A percentile compares a stretch with the other conserved stretches of the same genome.
Evolutionary conservation across 2,888 invertebrate genomes (phyloP).

Genomic region (Chymomyza caudatula): DNA sequence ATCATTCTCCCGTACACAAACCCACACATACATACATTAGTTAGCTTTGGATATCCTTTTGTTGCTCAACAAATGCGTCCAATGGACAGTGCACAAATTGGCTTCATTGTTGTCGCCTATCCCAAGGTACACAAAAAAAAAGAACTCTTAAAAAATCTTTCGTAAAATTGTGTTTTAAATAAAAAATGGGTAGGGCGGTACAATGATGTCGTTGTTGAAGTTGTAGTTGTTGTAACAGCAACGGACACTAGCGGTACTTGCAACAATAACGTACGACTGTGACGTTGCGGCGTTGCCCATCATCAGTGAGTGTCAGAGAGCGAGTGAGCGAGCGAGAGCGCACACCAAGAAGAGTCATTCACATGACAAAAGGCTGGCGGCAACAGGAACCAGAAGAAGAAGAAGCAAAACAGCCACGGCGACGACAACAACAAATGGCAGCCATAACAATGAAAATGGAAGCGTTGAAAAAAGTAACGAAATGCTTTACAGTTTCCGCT

Average conservation of each 20-base stretch:
- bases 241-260: constrained; percentile 7
- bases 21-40: background rate
- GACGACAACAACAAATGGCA: constrained; percentile 50
- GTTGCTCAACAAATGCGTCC: background rate
- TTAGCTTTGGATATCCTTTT: background rate
- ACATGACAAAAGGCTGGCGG: constrained; percentile 47
- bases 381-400: constrained; percentile 36
- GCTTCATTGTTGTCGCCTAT: constrained; percentile 38
- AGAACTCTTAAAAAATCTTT: constrained; percentile 22
- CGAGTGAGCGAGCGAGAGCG: background rate
- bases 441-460: constrained; percentile 39
- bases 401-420: constrained; percentile 22
- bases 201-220: no score
- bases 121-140: constrained; percentile 13
- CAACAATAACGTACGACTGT: constrained; percentile 16
- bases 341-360: constrained; percentile 26
- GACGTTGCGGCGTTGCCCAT: constrained; percentile 37
- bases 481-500: constrained; percentile 64
- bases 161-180: constrained; percentile 37
- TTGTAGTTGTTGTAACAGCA: constrained; percentile 23
- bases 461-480: constrained; percentile 24
- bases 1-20: background rate
- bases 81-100: constrained; percentile 28
- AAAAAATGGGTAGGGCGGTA: constrained; percentile 4
- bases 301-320: constrained; percentile 16